Conservation (phyloP, 1,140 invertebrate genomes). For the Lucilia cuprina region DNA sequence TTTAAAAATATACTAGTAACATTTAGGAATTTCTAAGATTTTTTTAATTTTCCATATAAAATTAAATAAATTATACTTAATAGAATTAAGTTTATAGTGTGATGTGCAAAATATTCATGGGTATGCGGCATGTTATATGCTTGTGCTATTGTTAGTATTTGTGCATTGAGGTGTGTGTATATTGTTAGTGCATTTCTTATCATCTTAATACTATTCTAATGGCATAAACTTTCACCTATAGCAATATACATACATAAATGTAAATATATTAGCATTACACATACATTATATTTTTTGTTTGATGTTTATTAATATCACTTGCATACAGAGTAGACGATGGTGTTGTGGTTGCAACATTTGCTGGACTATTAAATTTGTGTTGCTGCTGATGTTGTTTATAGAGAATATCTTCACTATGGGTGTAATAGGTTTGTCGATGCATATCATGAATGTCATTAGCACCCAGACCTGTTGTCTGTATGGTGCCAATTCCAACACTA, state of each 20-base stretch:
- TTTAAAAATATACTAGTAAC: background rate
- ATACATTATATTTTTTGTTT: background rate
- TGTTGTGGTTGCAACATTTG: constrained; percentile 13
- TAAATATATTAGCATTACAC: background rate
- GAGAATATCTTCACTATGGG: constrained; percentile 36
- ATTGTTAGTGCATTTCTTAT: background rate
- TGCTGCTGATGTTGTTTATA: constrained; percentile 24
- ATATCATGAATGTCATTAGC: constrained; percentile 22
- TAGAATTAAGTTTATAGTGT: background rate
- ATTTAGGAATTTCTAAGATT: background rate
- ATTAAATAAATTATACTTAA: too few species aligned
- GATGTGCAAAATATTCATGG: background rate
- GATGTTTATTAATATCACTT: background rate
- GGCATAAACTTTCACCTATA: too few species aligned
- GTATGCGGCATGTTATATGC: background rate
- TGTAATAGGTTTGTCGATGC: constrained; percentile 28
- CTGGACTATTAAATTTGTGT: constrained; percentile 23
- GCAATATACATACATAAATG: too few species aligned
- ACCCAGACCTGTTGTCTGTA: constrained; percentile 12
- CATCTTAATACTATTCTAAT: too few species aligned
- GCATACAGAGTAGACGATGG: background rate
- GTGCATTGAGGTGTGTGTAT: background rate
- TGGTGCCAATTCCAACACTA: constrained; percentile 20
- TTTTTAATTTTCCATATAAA: background rate
- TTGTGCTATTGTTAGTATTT: background rate